phyloP scores from a whole-genome alignment of 2,113 vertebrate genomes.

The Ageneiosus marmoratus region DNA sequence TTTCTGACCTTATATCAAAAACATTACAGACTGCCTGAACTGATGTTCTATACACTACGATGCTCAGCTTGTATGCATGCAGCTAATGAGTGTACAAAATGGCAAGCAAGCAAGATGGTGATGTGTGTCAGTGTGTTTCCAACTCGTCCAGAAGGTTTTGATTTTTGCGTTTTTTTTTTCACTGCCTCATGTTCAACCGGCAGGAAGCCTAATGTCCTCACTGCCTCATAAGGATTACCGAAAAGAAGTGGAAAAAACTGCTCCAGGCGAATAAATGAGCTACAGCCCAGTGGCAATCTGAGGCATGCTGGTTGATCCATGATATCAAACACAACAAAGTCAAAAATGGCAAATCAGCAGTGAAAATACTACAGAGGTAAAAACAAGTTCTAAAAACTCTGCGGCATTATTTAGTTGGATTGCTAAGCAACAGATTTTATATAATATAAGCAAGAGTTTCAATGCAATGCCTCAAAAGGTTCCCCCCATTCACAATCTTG shows the following conservation, averaged over 20 bases:
- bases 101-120: neutral
- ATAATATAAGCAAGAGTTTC: neutral
- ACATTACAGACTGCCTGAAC: neutral
- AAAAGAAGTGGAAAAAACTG: neutral
- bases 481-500: neutral
- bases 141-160: neutral
- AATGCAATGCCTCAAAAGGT: neutral
- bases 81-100: neutral
- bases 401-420: neutral
- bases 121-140: neutral
- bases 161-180: neutral
- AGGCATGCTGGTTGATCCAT: neutral
- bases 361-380: neutral
- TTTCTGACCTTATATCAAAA: neutral
- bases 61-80: neutral
- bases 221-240: neutral
- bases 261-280: constrained; percentile 1
- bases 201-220: neutral
- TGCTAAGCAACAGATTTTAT: neutral
- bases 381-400: neutral
- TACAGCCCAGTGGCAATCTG: neutral
- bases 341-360: neutral
- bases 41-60: neutral
- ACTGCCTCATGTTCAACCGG: neutral
- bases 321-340: constrained; percentile 3